phyloP scores from a whole-genome alignment of 1,140 invertebrate species.

The Temnothorax curvispinosus region DNA sequence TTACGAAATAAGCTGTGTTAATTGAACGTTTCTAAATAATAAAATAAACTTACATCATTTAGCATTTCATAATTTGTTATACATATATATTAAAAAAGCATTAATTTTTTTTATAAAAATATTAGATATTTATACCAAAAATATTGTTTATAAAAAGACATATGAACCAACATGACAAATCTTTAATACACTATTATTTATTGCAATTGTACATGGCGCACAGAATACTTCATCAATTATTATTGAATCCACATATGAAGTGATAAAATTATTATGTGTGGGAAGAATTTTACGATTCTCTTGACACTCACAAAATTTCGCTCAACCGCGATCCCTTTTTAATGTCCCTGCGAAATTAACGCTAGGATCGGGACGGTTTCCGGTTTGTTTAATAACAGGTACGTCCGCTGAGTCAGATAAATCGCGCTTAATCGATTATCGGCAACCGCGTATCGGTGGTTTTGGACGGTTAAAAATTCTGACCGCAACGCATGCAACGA shows the following conservation, averaged over 20 bases:
- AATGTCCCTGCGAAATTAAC: conserved; percentile 1
- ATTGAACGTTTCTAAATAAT: background rate
- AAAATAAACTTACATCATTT: background rate
- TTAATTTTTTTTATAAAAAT: background rate
- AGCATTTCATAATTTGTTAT: background rate
- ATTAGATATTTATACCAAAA: background rate
- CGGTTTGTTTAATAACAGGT: conserved; percentile 50
- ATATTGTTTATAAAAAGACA: background rate
- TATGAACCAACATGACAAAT: background rate
- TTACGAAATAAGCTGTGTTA: background rate
- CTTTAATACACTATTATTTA: background rate
- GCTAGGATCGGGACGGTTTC: background rate
- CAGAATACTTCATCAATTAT: background rate
- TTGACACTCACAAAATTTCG: conserved; percentile 18
- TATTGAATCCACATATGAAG: background rate
- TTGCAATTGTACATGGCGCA: background rate
- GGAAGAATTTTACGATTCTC: background rate
- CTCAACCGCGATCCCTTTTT: background rate
- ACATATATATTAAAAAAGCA: background rate
- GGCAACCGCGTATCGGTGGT: conserved; percentile 35
- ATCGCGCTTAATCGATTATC: conserved; percentile 50
- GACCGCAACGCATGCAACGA: conserved; percentile 11
- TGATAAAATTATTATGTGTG: background rate
- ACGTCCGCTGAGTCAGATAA: conserved; percentile 14
- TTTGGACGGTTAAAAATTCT: conserved; percentile 53